phyloP scores from a whole-genome alignment of 2,888 invertebrate species.

The Athalia cordata region DNA sequence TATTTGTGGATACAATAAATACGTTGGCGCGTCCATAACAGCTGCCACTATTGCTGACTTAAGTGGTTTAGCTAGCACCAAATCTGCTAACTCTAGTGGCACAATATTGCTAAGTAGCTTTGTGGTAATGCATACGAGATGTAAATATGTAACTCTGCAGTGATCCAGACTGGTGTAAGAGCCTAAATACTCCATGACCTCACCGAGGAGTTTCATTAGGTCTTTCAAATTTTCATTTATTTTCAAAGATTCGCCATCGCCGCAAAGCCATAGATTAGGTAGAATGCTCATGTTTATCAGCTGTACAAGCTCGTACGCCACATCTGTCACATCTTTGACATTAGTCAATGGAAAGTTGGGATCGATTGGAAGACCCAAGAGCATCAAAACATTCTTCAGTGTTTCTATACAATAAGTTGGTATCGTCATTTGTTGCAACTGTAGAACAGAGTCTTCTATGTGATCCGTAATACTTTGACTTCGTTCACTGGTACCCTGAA shows the following conservation, averaged over 20 bases:
- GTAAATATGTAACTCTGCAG: constrained; percentile 73
- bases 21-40: constrained; percentile 74
- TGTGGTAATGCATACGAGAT: constrained; percentile 71
- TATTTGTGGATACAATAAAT: constrained; percentile 72
- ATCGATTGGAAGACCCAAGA: constrained; percentile 58
- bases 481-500: constrained; percentile 59
- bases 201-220: constrained; percentile 77
- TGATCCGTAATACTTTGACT: constrained; percentile 61
- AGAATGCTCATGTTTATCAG: constrained; percentile 76
- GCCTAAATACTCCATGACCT: constrained; percentile 67
- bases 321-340: constrained; percentile 61
- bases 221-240: constrained; percentile 62
- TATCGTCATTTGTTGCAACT: constrained; percentile 73
- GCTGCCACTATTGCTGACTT: constrained; percentile 71
- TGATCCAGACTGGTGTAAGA: constrained; percentile 62
- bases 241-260: constrained; percentile 60
- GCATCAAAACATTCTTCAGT: constrained; percentile 65
- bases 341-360: constrained; percentile 60
- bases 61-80: constrained; percentile 72
- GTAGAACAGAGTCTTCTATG: constrained; percentile 68
- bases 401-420: constrained; percentile 74
- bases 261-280: constrained; percentile 76
- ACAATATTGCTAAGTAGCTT: constrained; percentile 71
- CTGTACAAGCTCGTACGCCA: constrained; percentile 71
- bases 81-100: constrained; percentile 71